Base-by-base conservation (phyloP, 2,888 invertebrate species). In the Himalopsyche anomala region DNA sequence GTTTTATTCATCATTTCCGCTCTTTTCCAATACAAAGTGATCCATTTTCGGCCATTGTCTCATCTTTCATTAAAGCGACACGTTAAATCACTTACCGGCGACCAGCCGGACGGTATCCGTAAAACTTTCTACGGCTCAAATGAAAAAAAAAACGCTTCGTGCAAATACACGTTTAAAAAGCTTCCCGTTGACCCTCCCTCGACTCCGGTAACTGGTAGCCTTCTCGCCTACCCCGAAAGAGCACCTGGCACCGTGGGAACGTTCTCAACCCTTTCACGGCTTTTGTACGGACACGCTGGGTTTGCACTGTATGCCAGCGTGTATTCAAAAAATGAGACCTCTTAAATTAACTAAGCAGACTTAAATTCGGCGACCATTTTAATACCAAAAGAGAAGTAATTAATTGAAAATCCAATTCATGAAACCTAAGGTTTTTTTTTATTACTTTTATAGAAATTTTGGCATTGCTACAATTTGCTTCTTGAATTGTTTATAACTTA, bases 231-330 rank as follows among this genome's bases (percentile, higher is more conserved):
- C 62, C 28, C 62, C 62, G 19, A 62, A 62, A 19, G 19, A 62
- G 62, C 62, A 62, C 62, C 62, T 62, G 62, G 62, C 62, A 62
- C 19, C 62, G 62, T 62, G 62, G 62, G 62, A 62, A 62, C 62
- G 8, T 62, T 62, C 62, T 62, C 62, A 62, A 62, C 62, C 62
- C 62, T 62, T 62, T 19, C 62, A 62, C 62, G 62, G 62, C 62
- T 62, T 51, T 62, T 62, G 62, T 62, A n/a, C 8, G 19, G 62
- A 28, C 62, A 9, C 62, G 62, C 19, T 19, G 62, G 62, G 62
- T 62, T 19, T n/a, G 62, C 62, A 19, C 56, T 56, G 56, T n/a
- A n/a, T 56, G 56, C n/a, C 56, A 28, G 51, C 15, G 28, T 19
- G 8, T 74, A 28, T 74, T 74, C 5, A 19, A 74, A 74, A 19